Percentiles rank a stretch among this genome's conserved stretches.
Evolutionary conservation across 2,888 invertebrate species (phyloP).

Genomic region (Dynastes grantii): DNA sequence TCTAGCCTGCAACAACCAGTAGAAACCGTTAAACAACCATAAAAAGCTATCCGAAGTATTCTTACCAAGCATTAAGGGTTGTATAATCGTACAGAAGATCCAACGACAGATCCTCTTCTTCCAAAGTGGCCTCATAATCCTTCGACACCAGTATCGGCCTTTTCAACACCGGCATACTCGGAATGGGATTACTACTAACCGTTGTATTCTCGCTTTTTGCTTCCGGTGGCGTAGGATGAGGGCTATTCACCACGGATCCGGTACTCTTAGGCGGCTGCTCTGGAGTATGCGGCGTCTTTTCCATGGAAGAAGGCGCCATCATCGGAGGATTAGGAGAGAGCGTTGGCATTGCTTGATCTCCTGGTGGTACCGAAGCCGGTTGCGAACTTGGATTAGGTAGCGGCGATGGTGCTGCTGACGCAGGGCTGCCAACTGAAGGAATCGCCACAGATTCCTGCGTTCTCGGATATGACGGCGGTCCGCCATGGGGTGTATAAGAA

Average conservation of each 20-base stretch:
- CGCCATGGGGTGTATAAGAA: constrained; percentile 76
- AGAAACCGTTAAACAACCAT: constrained; percentile 6
- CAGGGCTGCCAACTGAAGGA: constrained; percentile 73
- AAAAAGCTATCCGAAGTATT: constrained; percentile 52
- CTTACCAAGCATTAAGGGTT: constrained; percentile 87
- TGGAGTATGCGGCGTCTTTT: constrained; percentile 58
- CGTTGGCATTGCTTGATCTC: constrained; percentile 80
- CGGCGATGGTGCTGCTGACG: constrained; percentile 76
- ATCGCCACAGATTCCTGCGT: constrained; percentile 74
- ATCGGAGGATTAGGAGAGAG: constrained; percentile 80
- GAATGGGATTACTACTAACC: constrained; percentile 55
- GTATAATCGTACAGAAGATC: constrained; percentile 93
- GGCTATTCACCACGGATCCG: constrained; percentile 62
- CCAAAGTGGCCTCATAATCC: constrained; percentile 84
- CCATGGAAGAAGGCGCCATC: constrained; percentile 64
- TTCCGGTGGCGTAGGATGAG: constrained; percentile 56
- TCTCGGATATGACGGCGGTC: constrained; percentile 79
- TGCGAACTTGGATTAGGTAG: constrained; percentile 82
- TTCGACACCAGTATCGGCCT: constrained; percentile 85
- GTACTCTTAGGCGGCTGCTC: constrained; percentile 61
- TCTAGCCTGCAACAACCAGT: constrained; percentile 78
- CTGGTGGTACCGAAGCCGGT: constrained; percentile 79
- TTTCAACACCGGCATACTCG: constrained; percentile 71
- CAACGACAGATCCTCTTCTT: constrained; percentile 86
- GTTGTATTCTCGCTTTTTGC: constrained; percentile 63